Percentiles rank a stretch among this genome's conserved stretches.
phyloP scores from a whole-genome alignment of 2,113 vertebrate genomes.

The Aythya baeri region DNA sequence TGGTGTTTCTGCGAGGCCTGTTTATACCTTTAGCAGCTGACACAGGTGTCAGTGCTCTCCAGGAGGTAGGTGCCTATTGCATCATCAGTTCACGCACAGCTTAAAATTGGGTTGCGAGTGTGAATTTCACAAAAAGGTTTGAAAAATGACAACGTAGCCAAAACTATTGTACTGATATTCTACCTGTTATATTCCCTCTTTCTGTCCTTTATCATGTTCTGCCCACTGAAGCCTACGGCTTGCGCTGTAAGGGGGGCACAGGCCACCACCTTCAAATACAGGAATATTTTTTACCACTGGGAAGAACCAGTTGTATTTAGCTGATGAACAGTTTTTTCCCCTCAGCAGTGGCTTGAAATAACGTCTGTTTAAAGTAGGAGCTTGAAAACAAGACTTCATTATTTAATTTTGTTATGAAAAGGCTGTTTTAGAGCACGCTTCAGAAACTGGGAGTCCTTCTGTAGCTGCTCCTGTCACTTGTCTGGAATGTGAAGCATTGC shows the following conservation, averaged over 20 bases:
- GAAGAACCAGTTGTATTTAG: neutral
- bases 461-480: slow-evolving; percentile 66
- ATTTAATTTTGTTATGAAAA: slow-evolving; percentile 61
- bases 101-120: neutral
- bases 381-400: slow-evolving; percentile 43
- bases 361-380: slow-evolving; percentile 9
- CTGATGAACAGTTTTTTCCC: neutral
- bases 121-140: neutral
- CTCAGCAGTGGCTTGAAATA: slow-evolving; percentile 1
- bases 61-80: neutral
- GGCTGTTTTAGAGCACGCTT: slow-evolving; percentile 40
- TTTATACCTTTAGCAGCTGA: neutral
- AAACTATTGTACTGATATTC: neutral
- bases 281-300: neutral
- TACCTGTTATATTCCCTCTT: neutral
- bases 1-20: neutral
- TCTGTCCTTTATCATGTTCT: neutral
- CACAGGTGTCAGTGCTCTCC: neutral
- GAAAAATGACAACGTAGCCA: neutral
- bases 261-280: neutral
- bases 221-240: neutral
- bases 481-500: slow-evolving; percentile 70
- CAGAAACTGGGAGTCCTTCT: slow-evolving; percentile 37
- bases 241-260: neutral
- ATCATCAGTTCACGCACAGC: neutral